phyloP scores from a whole-genome alignment of 2,113 vertebrate genomes.

The Lanius ludovicianus region DNA sequence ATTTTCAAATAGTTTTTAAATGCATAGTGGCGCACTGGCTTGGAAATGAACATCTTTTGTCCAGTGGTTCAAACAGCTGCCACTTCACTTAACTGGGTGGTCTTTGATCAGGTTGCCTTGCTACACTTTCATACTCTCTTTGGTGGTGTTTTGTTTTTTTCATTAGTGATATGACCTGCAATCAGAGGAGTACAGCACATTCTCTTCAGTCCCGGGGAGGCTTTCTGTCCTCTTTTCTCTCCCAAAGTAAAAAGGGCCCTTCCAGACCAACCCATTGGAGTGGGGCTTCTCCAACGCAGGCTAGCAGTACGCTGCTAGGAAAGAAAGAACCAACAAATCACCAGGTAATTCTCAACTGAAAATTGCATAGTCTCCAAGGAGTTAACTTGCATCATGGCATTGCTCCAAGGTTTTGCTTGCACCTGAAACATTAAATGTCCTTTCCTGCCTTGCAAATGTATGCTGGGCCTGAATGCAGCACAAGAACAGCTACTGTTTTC shows the following conservation, averaged over 20 bases:
- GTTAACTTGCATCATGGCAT: not conserved
- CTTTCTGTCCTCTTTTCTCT: conserved; percentile 90
- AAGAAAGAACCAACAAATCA: conserved; percentile 79
- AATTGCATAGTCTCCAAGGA: not conserved
- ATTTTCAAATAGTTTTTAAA: not conserved
- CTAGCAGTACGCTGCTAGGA: conserved; percentile 36
- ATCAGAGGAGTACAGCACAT: conserved; percentile 79
- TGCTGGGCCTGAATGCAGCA: not conserved
- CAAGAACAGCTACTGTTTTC: not conserved
- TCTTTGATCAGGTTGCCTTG: not conserved
- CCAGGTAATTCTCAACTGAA: conserved; percentile 75
- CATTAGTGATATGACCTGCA: conserved; percentile 87
- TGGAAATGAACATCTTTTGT: not conserved
- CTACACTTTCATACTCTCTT: not conserved
- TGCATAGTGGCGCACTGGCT: not conserved
- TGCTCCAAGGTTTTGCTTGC: not conserved
- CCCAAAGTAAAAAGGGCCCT: conserved; percentile 84
- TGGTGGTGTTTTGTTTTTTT: not conserved
- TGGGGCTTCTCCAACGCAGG: conserved; percentile 78
- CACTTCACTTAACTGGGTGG: not conserved
- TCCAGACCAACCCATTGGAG: conserved; percentile 64
- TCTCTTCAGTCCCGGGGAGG: conserved; percentile 83
- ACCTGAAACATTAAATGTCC: not conserved
- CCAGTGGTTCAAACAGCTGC: not conserved
- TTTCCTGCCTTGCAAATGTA: not conserved